Percentiles rank a stretch among this genome's conserved stretches.
Evolutionary conservation across 2,888 invertebrate genomes (phyloP).

Genomic region (Leptothorax acervorum): DNA sequence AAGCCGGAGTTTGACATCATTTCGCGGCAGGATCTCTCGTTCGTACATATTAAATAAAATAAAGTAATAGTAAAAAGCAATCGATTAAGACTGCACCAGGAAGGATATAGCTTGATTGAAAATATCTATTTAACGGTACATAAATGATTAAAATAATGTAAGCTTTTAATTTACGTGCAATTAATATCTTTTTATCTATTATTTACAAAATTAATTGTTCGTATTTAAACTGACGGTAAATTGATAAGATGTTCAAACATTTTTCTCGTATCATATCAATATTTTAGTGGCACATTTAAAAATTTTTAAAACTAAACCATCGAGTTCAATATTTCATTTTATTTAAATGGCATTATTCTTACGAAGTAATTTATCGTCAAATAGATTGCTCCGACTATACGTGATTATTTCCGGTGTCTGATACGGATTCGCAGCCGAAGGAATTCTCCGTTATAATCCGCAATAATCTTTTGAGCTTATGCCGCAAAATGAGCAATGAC

Average conservation of each 20-base stretch:
- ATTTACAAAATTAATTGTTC: neutral
- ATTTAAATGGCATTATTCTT: neutral
- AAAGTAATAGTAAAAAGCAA: slow-evolving; percentile 1
- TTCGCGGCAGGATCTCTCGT: neutral
- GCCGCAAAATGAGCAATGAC: slow-evolving; percentile 7
- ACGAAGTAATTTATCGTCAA: neutral
- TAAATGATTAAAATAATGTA: neutral
- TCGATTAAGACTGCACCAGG: neutral
- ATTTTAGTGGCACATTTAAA: neutral
- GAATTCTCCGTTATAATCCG: slow-evolving; percentile 20
- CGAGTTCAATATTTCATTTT: neutral
- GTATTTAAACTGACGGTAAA: neutral
- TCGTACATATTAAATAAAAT: neutral
- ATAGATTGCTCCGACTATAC: neutral
- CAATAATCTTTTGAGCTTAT: slow-evolving; percentile 11
- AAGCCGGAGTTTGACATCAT: neutral
- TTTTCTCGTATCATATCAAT: neutral
- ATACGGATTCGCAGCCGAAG: neutral
- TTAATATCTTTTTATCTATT: neutral
- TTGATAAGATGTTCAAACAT: neutral
- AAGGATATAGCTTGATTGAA: neutral
- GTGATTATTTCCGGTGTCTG: neutral
- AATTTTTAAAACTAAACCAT: neutral
- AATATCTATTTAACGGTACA: neutral
- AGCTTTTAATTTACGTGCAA: neutral